Evolutionary conservation across 2,113 vertebrate genomes (phyloP), one percentile per base, ranked within the genome.

Genomic region (Clupea harengus): DNA sequence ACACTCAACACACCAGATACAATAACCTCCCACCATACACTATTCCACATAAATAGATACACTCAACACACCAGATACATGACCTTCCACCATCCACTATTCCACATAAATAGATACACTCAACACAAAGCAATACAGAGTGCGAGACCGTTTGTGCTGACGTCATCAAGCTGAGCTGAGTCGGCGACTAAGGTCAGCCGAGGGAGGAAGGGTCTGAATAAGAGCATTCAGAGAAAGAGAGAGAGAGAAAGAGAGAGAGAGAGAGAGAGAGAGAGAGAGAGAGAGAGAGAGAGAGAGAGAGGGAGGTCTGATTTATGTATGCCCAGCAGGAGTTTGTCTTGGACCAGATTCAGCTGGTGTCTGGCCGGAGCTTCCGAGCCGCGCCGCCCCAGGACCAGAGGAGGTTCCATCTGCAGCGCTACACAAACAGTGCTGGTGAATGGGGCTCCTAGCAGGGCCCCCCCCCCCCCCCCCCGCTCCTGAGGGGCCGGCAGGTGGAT

Each of bases 241-340:
- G 50, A 17, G 52, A 2, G 52, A 15, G 50, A 0, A 52, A 13
- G 81, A 25, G 81, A 20, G 78, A 45, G 80, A 45, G 78, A 45
- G 78, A 17, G 18, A 17, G 80, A 64, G 52, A 44, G 28, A 60
- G 50, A 13, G 72, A 39, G 72, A 32, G 28, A 78, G 13, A 78
- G 72, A 45, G 1, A 4, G 83, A 11, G 6, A 80, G 80, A 87
- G 86, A n/a, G 20, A 85, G 78, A 67, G n/a, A 67, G n/a, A 28
- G 22, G 9, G n/a, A 10, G n/a, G 11, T 4, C 52, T 54, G 64
- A 28, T 39, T 39, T 15, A 13, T 39, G 72, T 4, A 4, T 15
- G 28, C 25, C 72, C 72, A 17, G 72, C 72, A 13, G 72, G 72
- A 32, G 25, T 75, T 75, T 75, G 28, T 15, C 17, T 78, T 78